Conservation (phyloP, 2,888 invertebrate genomes). For the Cremastobaeus sp. region DNA sequence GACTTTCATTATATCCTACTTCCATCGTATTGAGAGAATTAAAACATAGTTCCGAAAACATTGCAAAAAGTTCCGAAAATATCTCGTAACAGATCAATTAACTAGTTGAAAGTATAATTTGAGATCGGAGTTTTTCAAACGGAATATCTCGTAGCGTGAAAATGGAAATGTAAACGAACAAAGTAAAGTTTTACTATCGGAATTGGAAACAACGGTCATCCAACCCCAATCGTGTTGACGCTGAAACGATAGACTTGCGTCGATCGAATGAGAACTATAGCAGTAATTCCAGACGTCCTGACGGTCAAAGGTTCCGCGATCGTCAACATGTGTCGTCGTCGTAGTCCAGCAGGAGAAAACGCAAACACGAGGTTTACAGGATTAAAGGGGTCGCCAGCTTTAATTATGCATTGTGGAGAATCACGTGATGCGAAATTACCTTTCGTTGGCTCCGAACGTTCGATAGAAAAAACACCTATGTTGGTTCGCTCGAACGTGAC, state of each 20-base stretch:
- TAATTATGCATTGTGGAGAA: constrained; percentile 72
- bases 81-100: too few species aligned
- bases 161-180: constrained; percentile 59
- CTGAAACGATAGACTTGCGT: constrained; percentile 65
- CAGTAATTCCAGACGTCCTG: constrained; percentile 67
- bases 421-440: constrained; percentile 62
- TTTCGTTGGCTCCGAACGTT: constrained; percentile 46
- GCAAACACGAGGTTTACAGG: constrained; percentile 69
- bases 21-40: too few species aligned
- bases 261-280: constrained; percentile 63
- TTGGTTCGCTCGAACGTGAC: constrained; percentile 51
- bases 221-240: constrained; percentile 71
- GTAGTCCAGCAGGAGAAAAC: constrained; percentile 67
- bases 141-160: constrained; percentile 34
- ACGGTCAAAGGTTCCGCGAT: constrained; percentile 68
- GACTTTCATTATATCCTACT: too few species aligned
- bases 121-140: constrained; percentile 14
- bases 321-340: constrained; percentile 58
- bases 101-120: constrained; percentile 16
- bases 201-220: constrained; percentile 65
- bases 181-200: constrained; percentile 56
- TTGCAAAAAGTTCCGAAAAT: too few species aligned
- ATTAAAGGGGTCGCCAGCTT: constrained; percentile 72
- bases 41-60: too few species aligned
- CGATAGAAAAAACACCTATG: constrained; percentile 55